A percentile compares a stretch with the other conserved stretches of the same genome.
phyloP scores from a whole-genome alignment of 2,888 invertebrate species.

The Scrobipalpa atriplicella region DNA sequence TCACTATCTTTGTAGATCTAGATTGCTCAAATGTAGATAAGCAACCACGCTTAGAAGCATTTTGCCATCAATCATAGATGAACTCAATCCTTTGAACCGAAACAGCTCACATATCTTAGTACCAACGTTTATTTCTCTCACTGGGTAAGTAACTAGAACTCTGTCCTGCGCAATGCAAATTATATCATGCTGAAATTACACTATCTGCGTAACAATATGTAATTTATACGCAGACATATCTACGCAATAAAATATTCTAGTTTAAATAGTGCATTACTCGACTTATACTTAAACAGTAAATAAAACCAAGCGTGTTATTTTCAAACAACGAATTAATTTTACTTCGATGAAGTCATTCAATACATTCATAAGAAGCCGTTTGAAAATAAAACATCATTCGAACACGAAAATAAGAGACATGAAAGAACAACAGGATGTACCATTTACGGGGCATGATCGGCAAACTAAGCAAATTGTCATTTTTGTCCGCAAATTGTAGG shows the following conservation, averaged over 20 bases:
- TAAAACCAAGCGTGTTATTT: background rate
- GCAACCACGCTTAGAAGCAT: background rate
- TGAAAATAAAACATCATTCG: constrained; percentile 3
- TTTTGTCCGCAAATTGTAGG: constrained; percentile 52
- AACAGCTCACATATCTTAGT: background rate
- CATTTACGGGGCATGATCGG: constrained; percentile 62
- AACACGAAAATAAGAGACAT: constrained; percentile 41
- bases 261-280: constrained; percentile 22
- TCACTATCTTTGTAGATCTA: constrained; percentile 27
- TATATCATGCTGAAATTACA: constrained; percentile 2
- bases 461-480: constrained; percentile 56
- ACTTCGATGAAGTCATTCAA: background rate
- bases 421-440: constrained; percentile 62
- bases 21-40: constrained; percentile 25
- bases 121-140: background rate
- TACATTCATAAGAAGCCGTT: background rate
- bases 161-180: constrained; percentile 2
- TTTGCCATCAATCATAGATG: background rate
- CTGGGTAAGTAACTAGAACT: background rate
- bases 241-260: background rate
- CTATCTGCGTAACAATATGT: background rate
- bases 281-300: background rate
- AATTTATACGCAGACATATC: background rate
- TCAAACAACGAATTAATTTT: background rate
- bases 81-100: background rate